Evolutionary conservation across 2,888 invertebrate species (phyloP), one percentile per base, ranked within the genome.

Genomic region (Ephialtes manifestator): DNA sequence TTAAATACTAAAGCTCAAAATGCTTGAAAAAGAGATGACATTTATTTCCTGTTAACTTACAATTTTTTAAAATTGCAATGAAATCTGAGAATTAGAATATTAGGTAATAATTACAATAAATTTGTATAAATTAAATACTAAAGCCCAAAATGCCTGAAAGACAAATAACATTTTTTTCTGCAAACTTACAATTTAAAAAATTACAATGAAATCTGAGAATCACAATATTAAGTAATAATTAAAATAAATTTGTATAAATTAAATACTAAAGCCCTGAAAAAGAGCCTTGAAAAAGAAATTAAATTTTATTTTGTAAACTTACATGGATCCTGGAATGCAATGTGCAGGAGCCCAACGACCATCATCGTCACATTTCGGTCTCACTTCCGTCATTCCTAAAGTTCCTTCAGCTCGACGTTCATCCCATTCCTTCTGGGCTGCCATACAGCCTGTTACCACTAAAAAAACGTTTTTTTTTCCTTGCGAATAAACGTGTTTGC

Each of bases 311-410:
- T 20, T n/a, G n/a, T 63, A 5, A n/a, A 93, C 95, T 95, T 94
- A 97, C 97, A 96, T 95, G 88, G 96, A 96, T 20, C 96, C 96
- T 0, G 96, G 96, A 20, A 96, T 95, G 89, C 97, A 97, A 86
- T 95, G 95, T 63, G 95, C 95, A 0, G 96, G 92, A 0, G 94
- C 94, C 88, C 94, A 96, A n/a, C 94, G 92, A 0, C 97, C 97
- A 87, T 96, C 95, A 0, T 94, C 95, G 89, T 97, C 96, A 90
- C 97, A 97, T 5, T 92, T 91, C 0, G 96, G 96, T 15, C 95
- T 92, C 10, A 95, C 91, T 90, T 96, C 95, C 88, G 96, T 91
- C 1, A 95, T 94, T 0, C 96, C 96, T 0, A 96, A 89, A 28
- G 91, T 91, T 0, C 96, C 96, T 0, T 86, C 87, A 4, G 90